Evolutionary conservation across 1,140 invertebrate genomes (phyloP), one percentile per base, ranked within the genome.

Genomic region (Drosophila lowei): DNA sequence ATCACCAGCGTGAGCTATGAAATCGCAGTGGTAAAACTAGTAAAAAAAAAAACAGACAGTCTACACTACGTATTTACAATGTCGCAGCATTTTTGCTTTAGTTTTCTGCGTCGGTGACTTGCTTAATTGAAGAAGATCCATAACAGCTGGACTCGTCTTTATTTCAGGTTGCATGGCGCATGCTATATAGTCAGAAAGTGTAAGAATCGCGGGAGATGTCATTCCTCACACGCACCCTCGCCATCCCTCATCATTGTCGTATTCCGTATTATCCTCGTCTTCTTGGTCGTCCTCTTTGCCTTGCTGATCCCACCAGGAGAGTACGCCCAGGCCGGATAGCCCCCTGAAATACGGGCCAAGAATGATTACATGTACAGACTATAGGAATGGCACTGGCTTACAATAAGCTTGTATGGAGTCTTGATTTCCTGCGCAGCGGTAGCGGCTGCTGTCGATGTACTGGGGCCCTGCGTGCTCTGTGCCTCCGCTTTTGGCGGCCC

Each of bases 251-350:
- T 93, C 90, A 52, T 90, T 90, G 52, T 86, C 90, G 43, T 90
- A 91, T 44, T 91, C 92, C 61, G 70, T 65, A 55, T 73, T 79
- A 13, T 90, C 90, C 8, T 77, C 81, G 5, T 74, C 86, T 1
- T 81, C 91, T 5, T 77, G 75, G 6, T 84, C 86, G 0, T 77
- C 85, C 13, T 84, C 88, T 11, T 91, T 90, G 13, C 75, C 81
- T 34, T 91, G 91, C 47, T 89, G 90, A 76, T 95, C 94, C 97
- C 97, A 98, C 97, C 97, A 98, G 8, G 95, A 94, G 11, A 97
- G 91, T 47, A 98, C 91, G 23, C 97, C 97, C 16, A 99, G 92
- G 1, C 97, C 97, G 48, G 97, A 98, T 97, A 11, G 96, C 95
- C 21, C 94, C 97, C 90, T 91, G 9, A 16, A 73, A 65, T 61